Base-by-base conservation (phyloP, 2,888 invertebrate species). In the Cyaniris semiargus region DNA sequence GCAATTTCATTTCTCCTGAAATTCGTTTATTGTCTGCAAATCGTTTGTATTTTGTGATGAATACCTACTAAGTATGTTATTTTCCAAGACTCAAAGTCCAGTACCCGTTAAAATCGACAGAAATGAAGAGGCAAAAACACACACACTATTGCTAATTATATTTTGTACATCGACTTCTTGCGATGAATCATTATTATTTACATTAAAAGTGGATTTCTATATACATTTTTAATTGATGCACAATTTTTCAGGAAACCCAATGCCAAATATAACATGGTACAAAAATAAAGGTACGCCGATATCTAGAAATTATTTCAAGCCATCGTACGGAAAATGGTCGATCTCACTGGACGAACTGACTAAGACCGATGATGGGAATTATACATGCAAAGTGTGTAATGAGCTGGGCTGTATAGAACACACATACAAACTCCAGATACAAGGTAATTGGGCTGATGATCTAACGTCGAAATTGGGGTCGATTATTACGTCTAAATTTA, bases 361-460 rank as follows among this genome's bases (percentile, higher is more conserved):
- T 1, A 96, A 96, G 7, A 95, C 95, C 48, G 99, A 99, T 86
- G 95, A 96, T 78, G 99, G 98, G 1, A 96, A 96, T 83, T 99
- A 99, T 87, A 97, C 96, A 0, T 99, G 99, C 86, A 93, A 95
- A 70, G 96, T 98, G 7, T 97, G 97, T 89, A 99, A 99, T 87
- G 89, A 93, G 13, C 90, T 96, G 77, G 98, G 97, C 0, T 97
- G 97, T 84, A 96, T 98, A 79, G 94, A 96, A 75, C 96, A 96
- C 85, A 96, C 96, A 0, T 96, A 95, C 83, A 95, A 94, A 81
- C 94, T 97, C 75, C 95, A 96, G 78, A 95, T 98, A 77, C 95
- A 96, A 86, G 97, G 97, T 81, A 80, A 79, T 23, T 72, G 23
- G 21, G 10, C 60, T 66, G 66, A 66, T 66, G 66, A 66, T 66